Conservation (phyloP, 2,797 vertebrate species). For the Tragopan temminckii region DNA sequence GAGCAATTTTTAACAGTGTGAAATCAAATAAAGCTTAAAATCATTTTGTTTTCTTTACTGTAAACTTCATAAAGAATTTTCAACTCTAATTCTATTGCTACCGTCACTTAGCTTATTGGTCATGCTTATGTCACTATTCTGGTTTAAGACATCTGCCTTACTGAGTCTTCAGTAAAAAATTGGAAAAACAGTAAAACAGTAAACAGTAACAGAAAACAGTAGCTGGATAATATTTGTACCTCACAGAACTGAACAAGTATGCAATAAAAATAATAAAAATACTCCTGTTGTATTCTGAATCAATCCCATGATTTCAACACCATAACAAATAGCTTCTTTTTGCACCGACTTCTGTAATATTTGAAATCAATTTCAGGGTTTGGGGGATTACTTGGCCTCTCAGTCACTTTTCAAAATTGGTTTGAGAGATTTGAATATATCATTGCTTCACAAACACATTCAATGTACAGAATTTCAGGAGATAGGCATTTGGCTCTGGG, state of each 20-base stretch:
- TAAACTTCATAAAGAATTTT: background rate
- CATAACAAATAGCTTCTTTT: background rate
- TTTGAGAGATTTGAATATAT: background rate
- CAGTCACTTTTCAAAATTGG: background rate
- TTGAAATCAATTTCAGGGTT: background rate
- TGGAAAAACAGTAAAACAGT: too few species aligned
- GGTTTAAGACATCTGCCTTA: background rate
- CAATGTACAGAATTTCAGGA: background rate
- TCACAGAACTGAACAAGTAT: background rate
- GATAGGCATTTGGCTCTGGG: background rate
- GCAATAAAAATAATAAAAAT: background rate
- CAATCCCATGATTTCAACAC: background rate
- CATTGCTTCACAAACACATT: background rate
- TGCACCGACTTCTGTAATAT: background rate
- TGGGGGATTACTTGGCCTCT: background rate
- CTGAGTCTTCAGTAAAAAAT: background rate
- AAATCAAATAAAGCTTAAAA: background rate
- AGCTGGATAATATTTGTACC: background rate
- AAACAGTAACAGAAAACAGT: too few species aligned
- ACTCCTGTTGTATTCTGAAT: background rate
- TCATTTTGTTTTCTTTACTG: background rate
- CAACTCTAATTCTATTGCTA: background rate
- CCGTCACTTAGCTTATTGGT: background rate
- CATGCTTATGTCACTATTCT: accelerated
- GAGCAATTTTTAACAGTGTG: background rate